phyloP scores from a whole-genome alignment of 2,113 vertebrate genomes.

The Lycaon pictus region DNA sequence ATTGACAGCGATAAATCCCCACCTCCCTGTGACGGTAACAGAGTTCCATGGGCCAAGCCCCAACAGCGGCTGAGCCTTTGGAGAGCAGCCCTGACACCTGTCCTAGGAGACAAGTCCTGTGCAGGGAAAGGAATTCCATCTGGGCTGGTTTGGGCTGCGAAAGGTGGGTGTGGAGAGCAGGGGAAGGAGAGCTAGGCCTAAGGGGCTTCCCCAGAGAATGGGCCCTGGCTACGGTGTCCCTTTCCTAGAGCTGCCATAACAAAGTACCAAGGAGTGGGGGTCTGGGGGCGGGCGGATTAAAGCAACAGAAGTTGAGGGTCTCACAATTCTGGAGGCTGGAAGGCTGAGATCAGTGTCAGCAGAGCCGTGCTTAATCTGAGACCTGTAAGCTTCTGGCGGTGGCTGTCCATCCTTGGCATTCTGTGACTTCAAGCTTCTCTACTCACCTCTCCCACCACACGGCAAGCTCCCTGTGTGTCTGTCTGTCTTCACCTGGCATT shows the following conservation, averaged over 20 bases:
- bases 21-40: neutral
- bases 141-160: too few species aligned
- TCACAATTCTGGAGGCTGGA: too few species aligned
- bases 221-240: accelerated
- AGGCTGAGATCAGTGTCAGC: neutral
- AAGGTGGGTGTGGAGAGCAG: neutral
- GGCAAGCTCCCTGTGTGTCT: neutral
- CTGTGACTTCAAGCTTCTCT: neutral
- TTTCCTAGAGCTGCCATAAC: neutral
- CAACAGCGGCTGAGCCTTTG: neutral
- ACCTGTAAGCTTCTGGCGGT: neutral
- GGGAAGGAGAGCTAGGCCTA: neutral
- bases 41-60: neutral
- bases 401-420: too few species aligned
- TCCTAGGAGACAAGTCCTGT: neutral
- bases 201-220: neutral
- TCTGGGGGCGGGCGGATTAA: neutral
- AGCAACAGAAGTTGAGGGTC: neutral
- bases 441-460: neutral
- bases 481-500: neutral
- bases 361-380: neutral
- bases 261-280: neutral
- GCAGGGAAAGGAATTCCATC: neutral
- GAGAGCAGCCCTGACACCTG: neutral
- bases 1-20: neutral